Percentiles rank a stretch among this genome's conserved stretches.
phyloP scores from a whole-genome alignment of 2,113 vertebrate genomes.

The Procavia capensis region DNA sequence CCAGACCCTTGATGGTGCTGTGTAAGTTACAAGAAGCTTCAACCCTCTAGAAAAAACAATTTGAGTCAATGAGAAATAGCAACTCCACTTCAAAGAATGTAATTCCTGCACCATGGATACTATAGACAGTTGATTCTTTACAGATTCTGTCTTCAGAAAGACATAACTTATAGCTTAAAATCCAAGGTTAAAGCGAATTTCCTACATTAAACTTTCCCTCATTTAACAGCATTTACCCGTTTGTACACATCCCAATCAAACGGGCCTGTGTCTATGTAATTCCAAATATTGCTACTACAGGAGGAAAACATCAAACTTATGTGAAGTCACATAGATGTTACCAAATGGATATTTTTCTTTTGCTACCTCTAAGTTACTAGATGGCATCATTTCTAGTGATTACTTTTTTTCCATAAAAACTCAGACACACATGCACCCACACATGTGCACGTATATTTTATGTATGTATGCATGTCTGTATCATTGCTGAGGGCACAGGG shows the following conservation, averaged over 20 bases:
- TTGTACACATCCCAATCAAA: slow-evolving; percentile 40
- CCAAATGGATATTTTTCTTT: not conserved
- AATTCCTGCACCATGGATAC: not conserved
- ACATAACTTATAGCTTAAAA: slow-evolving; percentile 22
- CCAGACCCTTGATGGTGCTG: not conserved
- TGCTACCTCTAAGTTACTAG: not conserved
- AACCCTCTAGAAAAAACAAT: not conserved
- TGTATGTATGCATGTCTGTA: not conserved
- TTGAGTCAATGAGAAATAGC: not conserved
- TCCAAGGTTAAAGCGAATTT: slow-evolving; percentile 47
- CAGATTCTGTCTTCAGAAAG: slow-evolving; percentile 6
- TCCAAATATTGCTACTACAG: not conserved
- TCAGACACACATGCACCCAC: not conserved
- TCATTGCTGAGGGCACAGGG: not conserved
- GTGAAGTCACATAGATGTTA: not conserved
- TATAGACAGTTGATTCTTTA: slow-evolving; percentile 40
- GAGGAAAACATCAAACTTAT: not conserved
- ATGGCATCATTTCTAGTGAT: not conserved
- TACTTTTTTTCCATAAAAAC: not conserved
- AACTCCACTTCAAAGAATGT: not conserved
- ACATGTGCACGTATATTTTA: too few species aligned
- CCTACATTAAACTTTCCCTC: not conserved
- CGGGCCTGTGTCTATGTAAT: not conserved
- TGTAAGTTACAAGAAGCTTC: not conserved
- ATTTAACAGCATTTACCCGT: slow-evolving; percentile 44